These are phyloP conservation scores for Enoplosus armatus DNA, from an alignment of 2,797 vertebrate species.

Conservation along the genomic window DNA sequence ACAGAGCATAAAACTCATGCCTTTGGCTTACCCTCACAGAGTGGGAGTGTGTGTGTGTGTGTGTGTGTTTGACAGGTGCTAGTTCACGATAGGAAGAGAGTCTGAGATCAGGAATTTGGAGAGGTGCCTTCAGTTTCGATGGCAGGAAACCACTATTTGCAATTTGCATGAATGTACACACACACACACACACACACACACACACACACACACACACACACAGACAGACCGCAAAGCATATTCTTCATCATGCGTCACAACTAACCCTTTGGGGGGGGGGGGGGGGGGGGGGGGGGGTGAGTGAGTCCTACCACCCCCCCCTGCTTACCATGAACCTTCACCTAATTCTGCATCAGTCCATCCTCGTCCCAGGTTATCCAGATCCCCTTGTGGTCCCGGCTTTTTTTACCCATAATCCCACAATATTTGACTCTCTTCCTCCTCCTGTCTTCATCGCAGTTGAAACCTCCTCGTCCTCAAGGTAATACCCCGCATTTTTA, in stretches of 20 bases:
- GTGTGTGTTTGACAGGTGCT: conserved; percentile 78
- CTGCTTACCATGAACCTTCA: conserved; percentile 61
- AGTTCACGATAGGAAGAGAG: conserved; percentile 86
- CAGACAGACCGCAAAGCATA: conserved; percentile 11
- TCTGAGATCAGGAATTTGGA: conserved; percentile 82
- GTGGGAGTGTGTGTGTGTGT: not conserved
- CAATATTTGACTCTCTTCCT: not conserved
- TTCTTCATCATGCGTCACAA: conserved; percentile 24
- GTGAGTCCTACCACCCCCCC: not conserved
- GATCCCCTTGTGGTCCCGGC: not conserved
- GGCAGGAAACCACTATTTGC: conserved; percentile 42
- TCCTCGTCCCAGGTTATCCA: conserved; percentile 1
- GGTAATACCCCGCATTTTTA: not conserved
- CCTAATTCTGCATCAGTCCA: conserved; percentile 50
- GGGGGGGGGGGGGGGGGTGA: conserved; percentile 17
- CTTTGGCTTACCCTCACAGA: conserved; percentile 34
- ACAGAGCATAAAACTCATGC: conserved; percentile 26
- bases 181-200: conserved; percentile 39
- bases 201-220: conserved; percentile 23
- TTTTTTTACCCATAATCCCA: conserved; percentile 27
- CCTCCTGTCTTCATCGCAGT: not conserved
- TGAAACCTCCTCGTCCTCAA: not conserved
- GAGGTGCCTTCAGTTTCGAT: conserved; percentile 58
- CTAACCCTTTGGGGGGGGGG: conserved; percentile 8
- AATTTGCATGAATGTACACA: conserved; percentile 7